phyloP scores from a whole-genome alignment of 2,113 vertebrate genomes.

The Laticauda laticaudata region DNA sequence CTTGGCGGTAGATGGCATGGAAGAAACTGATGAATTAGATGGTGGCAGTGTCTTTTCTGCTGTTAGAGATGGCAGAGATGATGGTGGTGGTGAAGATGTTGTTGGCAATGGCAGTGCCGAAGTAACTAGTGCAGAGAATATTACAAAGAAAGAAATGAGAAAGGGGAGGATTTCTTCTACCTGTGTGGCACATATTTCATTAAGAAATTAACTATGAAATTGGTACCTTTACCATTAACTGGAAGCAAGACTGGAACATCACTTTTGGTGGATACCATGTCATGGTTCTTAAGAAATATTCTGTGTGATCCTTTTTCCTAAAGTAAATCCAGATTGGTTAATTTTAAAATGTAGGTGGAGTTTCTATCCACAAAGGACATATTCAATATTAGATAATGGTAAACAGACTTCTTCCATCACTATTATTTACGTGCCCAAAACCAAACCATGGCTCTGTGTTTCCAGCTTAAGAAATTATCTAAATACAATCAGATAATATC shows the following conservation, averaged over 20 bases:
- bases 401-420: background rate
- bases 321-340: conserved; percentile 47
- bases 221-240: conserved; percentile 45
- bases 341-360: background rate
- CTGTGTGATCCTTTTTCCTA: conserved; percentile 51
- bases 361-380: background rate
- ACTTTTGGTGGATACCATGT: conserved; percentile 35
- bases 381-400: background rate
- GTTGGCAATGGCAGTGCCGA: conserved; percentile 38
- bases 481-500: background rate
- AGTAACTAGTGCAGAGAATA: conserved; percentile 39
- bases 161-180: conserved; percentile 39
- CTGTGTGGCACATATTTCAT: conserved; percentile 22
- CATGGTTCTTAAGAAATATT: conserved; percentile 43
- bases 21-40: conserved; percentile 46
- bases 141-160: conserved; percentile 1
- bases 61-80: conserved; percentile 44
- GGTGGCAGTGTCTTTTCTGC: conserved; percentile 48
- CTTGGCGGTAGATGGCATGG: conserved; percentile 23
- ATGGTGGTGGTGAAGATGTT: conserved; percentile 49
- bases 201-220: conserved; percentile 16
- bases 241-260: conserved; percentile 26
- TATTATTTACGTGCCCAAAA: background rate
- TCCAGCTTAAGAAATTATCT: background rate
- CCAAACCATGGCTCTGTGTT: background rate